A percentile compares a stretch with the other conserved stretches of the same genome.
These are phyloP conservation scores for Enteromius afrohamiltoni DNA, from an alignment of 2,797 vertebrate species.

Conservation along the genomic window DNA sequence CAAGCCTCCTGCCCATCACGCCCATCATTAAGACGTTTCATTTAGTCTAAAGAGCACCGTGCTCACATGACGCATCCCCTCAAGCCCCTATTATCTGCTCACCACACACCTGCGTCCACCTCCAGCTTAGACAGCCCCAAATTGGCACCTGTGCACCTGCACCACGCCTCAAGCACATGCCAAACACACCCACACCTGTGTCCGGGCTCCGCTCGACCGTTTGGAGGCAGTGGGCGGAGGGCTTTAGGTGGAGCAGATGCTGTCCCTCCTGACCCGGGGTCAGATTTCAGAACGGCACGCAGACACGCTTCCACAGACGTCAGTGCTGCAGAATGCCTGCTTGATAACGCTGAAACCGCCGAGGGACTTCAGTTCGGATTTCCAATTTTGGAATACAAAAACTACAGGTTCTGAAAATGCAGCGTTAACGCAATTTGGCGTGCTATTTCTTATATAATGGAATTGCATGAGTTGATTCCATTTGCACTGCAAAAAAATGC, in stretches of 20 bases:
- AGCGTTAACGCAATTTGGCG: neutral
- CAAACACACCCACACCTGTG: conserved; percentile 61
- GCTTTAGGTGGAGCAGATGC: conserved; percentile 57
- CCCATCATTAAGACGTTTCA: conserved; percentile 24
- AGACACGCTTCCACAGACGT: conserved; percentile 42
- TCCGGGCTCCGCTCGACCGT: conserved; percentile 45
- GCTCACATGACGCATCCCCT: conserved; percentile 37
- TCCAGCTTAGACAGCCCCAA: conserved; percentile 31
- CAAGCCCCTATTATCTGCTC: conserved; percentile 51
- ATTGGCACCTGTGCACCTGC: conserved; percentile 58
- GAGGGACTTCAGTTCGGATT: neutral
- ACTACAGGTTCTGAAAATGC: neutral
- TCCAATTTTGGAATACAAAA: neutral
- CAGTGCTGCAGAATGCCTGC: conserved; percentile 12
- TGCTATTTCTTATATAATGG: neutral
- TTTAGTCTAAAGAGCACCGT: conserved; percentile 42
- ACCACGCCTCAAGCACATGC: conserved; percentile 62
- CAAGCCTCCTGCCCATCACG: neutral
- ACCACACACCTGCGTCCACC: conserved; percentile 60
- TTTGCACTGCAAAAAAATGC: too few relatives aligned
- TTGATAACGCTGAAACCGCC: neutral
- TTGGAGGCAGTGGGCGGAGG: conserved; percentile 48
- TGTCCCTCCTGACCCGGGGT: conserved; percentile 42
- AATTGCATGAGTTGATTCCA: neutral
- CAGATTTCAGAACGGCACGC: conserved; percentile 45